Percentiles rank a stretch among this genome's conserved stretches.
Evolutionary conservation across 2,888 invertebrate species (phyloP).

Genomic region (Bruchidius siliquastri): DNA sequence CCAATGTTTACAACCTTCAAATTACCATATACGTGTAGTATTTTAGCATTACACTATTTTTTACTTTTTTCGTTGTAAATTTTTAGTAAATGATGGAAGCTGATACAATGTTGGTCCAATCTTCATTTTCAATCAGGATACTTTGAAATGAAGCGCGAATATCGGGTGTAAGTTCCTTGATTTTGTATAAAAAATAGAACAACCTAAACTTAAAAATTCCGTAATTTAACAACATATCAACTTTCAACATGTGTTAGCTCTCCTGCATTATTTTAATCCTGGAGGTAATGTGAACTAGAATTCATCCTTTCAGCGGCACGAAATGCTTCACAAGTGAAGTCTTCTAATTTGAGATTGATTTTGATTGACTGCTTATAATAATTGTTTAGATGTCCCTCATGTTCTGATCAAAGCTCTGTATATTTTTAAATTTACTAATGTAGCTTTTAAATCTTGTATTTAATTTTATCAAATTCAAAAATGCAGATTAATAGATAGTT

Average conservation of each 20-base stretch:
- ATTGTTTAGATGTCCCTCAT: too few species aligned
- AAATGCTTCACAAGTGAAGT: not conserved
- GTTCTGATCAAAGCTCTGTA: too few species aligned
- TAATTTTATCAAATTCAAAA: too few species aligned
- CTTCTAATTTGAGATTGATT: not conserved
- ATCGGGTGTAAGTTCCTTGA: not conserved
- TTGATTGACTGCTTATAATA: not conserved
- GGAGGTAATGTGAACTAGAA: not conserved
- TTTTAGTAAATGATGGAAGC: not conserved
- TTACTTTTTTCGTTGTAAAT: not conserved
- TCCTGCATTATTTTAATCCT: not conserved
- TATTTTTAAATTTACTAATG: too few species aligned
- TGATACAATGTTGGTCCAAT: not conserved
- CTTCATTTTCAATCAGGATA: not conserved
- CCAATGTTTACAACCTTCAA: conserved; percentile 15
- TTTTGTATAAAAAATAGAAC: not conserved
- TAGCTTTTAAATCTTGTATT: too few species aligned
- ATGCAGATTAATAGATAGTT: too few species aligned
- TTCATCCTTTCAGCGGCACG: not conserved
- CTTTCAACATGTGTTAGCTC: not conserved
- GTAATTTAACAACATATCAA: not conserved
- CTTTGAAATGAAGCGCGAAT: not conserved
- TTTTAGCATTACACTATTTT: conserved; percentile 1
- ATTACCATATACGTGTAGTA: conserved; percentile 1
- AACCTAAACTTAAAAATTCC: not conserved